Evolutionary conservation across 2,888 invertebrate genomes (phyloP).

Genomic region (Trachelus troglodyta): DNA sequence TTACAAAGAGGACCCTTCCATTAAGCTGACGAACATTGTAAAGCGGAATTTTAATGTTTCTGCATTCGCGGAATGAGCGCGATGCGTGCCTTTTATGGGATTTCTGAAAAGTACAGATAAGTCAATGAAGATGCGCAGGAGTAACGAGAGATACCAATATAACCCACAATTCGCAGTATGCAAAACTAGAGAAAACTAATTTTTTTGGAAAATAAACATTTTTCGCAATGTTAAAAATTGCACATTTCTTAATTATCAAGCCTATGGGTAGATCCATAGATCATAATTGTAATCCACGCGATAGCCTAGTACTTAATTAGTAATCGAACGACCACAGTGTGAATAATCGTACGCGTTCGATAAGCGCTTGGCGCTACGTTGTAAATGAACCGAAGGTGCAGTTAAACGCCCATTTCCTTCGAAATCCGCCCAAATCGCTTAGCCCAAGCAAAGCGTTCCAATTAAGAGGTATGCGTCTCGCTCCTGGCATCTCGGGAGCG

Average conservation of each 20-base stretch:
- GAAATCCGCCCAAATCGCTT: constrained; percentile 64
- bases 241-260: background rate
- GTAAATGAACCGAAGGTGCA: constrained; percentile 51
- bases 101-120: background rate
- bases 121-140: background rate
- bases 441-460: constrained; percentile 58
- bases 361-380: constrained; percentile 23
- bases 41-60: constrained; percentile 49
- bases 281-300: background rate
- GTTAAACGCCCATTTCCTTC: constrained; percentile 64
- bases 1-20: constrained; percentile 31
- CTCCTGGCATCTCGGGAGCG: constrained; percentile 54
- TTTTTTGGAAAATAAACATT: background rate
- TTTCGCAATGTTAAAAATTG: background rate
- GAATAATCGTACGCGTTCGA: background rate
- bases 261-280: background rate
- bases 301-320: background rate
- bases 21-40: constrained; percentile 49
- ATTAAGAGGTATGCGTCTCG: constrained; percentile 66
- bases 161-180: background rate
- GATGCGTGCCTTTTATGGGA: background rate
- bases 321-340: background rate
- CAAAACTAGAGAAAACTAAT: rapidly evolving
- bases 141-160: constrained; percentile 24
- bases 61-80: constrained; percentile 39